These are phyloP conservation scores for Labroides dimidiatus DNA, from an alignment of 2,797 vertebrate genomes.

Conservation along the genomic window DNA sequence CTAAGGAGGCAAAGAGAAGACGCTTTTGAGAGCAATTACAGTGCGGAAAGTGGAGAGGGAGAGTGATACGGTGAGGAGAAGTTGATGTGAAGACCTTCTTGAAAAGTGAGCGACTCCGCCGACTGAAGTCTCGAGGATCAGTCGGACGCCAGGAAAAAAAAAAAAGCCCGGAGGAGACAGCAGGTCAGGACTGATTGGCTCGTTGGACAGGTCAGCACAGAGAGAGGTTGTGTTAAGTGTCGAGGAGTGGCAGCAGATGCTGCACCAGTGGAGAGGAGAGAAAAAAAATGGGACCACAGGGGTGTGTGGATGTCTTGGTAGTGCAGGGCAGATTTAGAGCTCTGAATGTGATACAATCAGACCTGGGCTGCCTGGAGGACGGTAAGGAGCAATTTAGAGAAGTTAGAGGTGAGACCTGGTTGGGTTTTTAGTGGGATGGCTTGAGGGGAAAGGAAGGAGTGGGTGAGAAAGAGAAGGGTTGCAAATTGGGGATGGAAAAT, in stretches of 20 bases:
- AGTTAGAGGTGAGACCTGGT: constrained; percentile 22
- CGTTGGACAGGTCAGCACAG: constrained; percentile 39
- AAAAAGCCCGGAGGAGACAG: constrained; percentile 27
- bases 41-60: constrained; percentile 16
- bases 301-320: constrained; percentile 27
- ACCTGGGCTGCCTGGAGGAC: constrained; percentile 8
- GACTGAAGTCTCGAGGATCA: constrained; percentile 50
- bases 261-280: background rate
- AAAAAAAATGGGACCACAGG: background rate
- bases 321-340: constrained; percentile 17
- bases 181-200: constrained; percentile 41
- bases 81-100: constrained; percentile 47
- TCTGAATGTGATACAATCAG: constrained; percentile 42
- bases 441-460: background rate
- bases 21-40: constrained; percentile 53
- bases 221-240: constrained; percentile 28
- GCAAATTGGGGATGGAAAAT: background rate
- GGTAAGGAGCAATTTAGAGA: constrained; percentile 18
- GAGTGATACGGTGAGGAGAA: constrained; percentile 29
- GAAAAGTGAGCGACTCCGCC: constrained; percentile 44
- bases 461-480: background rate
- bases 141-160: constrained; percentile 28
- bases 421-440: constrained; percentile 9
- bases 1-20: constrained; percentile 13
- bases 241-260: constrained; percentile 28